Evolutionary conservation across 2,888 invertebrate species (phyloP), one percentile per base, ranked within the genome.

Genomic region (Agriopis marginaria): DNA sequence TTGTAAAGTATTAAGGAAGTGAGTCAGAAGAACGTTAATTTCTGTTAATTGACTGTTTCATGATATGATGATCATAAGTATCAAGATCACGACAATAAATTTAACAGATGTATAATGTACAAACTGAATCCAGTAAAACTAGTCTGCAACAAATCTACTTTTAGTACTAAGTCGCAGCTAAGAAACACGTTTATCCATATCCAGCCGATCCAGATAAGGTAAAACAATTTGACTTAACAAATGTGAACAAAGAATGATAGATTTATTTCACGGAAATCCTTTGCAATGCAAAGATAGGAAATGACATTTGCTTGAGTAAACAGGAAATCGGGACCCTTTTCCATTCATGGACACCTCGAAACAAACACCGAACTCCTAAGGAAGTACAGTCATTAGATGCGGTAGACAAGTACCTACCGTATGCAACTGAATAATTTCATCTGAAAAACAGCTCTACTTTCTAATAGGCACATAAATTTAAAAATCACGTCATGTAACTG

Each of bases 231-330:
- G 42, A 70, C 66, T 63, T 59, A 58, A 54, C 59, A 63, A 60
- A 66, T 70, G 51, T 49, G 62, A 63, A 70, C 70, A 66, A 70
- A 70, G 66, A 70, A 63, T 66, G 70, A 63, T 59, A 66, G 66
- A 69, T 68, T 63, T 66, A 70, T 66, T 69, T 54, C 54, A 44
- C 70, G 70, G 70, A 70, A 66, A 70, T 66, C 59, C 66, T 66
- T 54, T 54, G 63, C 70, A 49, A 63, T 59, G 23, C 63, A 66
- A 59, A 63, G 54, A 64, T 62, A 64, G 66, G 58, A 51, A 70
- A 59, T 54, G 45, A 53, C 47, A 65, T 62, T 66, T 66, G 56
- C 50, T 58, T 70, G 59, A 50, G 63, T 66, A 66, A 70, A 63
- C 70, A 66, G 66, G 70, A 70, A 66, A 66, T 58, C 44, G 44